Percentiles rank a stretch among this genome's conserved stretches.
Evolutionary conservation across 2,797 vertebrate species (phyloP).

Genomic region (Sebastes paucispinis): DNA sequence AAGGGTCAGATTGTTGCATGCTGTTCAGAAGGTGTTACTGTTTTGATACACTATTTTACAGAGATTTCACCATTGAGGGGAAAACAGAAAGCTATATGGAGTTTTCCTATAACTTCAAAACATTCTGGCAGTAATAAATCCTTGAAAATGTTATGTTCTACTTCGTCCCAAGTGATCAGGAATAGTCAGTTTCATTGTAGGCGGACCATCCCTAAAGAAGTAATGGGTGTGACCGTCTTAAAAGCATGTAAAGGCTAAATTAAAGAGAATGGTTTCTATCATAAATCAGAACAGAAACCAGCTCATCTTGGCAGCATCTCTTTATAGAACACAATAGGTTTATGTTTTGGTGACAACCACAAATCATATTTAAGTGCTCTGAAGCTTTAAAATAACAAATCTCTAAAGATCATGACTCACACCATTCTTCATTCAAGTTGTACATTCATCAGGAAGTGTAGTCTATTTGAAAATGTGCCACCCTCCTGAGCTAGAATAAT

Average conservation of each 20-base stretch:
- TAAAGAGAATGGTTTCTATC: neutral
- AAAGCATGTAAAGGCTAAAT: neutral
- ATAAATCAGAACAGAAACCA: neutral
- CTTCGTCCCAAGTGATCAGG: neutral
- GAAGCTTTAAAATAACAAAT: constrained; percentile 10
- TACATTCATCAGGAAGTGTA: neutral
- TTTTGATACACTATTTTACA: neutral
- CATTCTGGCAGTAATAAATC: neutral
- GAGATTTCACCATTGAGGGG: too few relatives aligned
- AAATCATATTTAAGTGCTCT: neutral
- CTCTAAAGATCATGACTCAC: neutral
- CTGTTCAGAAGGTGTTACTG: neutral
- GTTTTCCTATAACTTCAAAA: neutral
- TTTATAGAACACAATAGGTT: constrained; percentile 9
- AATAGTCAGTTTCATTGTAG: neutral
- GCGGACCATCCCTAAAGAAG: neutral
- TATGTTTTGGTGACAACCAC: neutral
- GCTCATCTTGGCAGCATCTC: neutral
- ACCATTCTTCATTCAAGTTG: neutral
- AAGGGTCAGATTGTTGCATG: neutral
- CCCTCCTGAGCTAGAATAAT: neutral
- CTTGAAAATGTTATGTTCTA: neutral
- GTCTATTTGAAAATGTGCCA: neutral
- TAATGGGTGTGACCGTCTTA: neutral
- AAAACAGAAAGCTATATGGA: neutral